Base-by-base conservation (phyloP, 2,113 vertebrate species). In the Lagopus muta region DNA sequence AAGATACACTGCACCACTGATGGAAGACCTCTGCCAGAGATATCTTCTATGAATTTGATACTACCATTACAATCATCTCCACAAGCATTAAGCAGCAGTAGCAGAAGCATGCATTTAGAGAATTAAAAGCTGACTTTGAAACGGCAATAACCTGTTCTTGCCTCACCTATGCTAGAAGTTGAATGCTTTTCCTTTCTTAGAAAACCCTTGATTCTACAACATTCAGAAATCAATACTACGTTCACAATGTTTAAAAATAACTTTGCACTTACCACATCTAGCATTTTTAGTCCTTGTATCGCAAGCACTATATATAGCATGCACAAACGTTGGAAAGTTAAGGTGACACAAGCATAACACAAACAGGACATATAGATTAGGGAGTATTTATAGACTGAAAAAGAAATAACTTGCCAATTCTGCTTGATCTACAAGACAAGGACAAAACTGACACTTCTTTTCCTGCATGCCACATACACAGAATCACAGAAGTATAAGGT, bases 381-480 rank as follows among this genome's bases (percentile, higher is more conserved):
- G 42, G 21, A 55, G 19, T 94, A 95, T 94, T 94, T 95, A 96
- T 92, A 96, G 93, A 77, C 55, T 5, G 13, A 90, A 69, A 82
- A 81, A 78, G 38, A 7, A 89, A 72, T 54, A 64, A 30, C 22
- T 80, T 82, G 52, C 65, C 89, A 87, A 47, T 60, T 87, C 52
- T 43, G 40, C 34, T 60, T 92, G 88, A 84, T 58, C 61, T 74
- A 79, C 1, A 2, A 71, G 50, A 8, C 45, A 96, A 97, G 84
- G 83, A 64, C 78, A 50, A 89, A 79, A 58, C 36, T 57, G 66
- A 34, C 30, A 54, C 77, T 52, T 78, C 57, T 72, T 81, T 74
- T 32, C 38, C 34, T 88, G 2, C 0, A 2, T 45, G 30, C 10
- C 71, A 76, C n/a, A 40, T 32, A 48, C 32, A n/a, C 4, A 55